Conservation (phyloP, 2,797 vertebrate genomes). For the Triplophysa bombifrons region DNA sequence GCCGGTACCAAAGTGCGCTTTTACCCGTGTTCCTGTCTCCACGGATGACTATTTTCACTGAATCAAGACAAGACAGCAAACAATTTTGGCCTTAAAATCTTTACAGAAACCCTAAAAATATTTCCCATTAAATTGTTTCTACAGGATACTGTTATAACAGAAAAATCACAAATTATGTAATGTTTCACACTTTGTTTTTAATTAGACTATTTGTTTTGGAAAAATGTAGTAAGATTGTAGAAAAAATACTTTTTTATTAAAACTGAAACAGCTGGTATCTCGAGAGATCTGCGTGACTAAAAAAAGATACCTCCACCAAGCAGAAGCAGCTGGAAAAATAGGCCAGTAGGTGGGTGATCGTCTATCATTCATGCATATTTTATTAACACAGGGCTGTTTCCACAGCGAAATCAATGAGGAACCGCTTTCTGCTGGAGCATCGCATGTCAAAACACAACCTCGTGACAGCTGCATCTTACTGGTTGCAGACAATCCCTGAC, state of each 20-base stretch:
- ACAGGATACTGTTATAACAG: not conserved
- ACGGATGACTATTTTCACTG: constrained; percentile 87
- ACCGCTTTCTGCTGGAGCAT: constrained; percentile 13
- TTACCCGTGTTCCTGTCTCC: constrained; percentile 87
- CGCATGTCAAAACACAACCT: constrained; percentile 31
- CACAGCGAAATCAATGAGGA: constrained; percentile 37
- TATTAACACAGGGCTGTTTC: constrained; percentile 35
- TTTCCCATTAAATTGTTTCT: too few relatives aligned
- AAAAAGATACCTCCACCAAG: constrained; percentile 24
- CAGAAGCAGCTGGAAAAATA: constrained; percentile 51
- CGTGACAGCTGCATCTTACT: not conserved
- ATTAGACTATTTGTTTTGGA: not conserved
- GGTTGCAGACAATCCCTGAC: not conserved
- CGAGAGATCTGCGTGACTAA: constrained; percentile 1
- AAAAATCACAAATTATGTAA: not conserved
- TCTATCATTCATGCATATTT: constrained; percentile 57
- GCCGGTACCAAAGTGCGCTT: constrained; percentile 83
- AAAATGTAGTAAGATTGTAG: not conserved
- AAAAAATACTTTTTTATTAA: not conserved
- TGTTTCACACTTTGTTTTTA: not conserved
- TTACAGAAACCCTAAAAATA: not conserved
- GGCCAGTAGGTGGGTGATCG: constrained; percentile 52
- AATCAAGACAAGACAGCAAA: not conserved
- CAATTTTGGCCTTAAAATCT: not conserved
- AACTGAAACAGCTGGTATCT: not conserved